A percentile compares a stretch with the other conserved stretches of the same genome.
Evolutionary conservation across 2,113 vertebrate species (phyloP).

Genomic region (Jaculus jaculus): DNA sequence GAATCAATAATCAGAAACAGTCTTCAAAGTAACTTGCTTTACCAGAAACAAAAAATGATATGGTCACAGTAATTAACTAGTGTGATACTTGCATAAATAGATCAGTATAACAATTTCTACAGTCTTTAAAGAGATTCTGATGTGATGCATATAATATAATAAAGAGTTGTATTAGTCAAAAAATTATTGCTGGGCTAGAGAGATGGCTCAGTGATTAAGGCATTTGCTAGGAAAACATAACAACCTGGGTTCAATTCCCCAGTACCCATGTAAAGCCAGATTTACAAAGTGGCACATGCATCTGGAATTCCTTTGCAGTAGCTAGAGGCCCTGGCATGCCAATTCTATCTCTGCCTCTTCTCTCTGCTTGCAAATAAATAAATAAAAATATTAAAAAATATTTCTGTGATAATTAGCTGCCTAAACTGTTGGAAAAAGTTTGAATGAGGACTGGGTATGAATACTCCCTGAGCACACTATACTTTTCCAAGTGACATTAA

Average conservation of each 20-base stretch:
- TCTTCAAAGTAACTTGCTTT: conserved; percentile 13
- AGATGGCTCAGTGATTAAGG: too few species aligned
- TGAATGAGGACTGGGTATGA: not conserved
- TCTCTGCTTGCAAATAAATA: too few species aligned
- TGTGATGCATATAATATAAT: conserved; percentile 51
- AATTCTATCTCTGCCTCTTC: too few species aligned
- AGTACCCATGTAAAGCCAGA: too few species aligned
- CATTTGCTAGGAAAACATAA: too few species aligned
- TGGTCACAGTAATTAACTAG: conserved; percentile 50
- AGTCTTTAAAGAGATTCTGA: conserved; percentile 48
- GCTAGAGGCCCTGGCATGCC: too few species aligned
- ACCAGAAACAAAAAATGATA: conserved; percentile 41
- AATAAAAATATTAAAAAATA: too few species aligned
- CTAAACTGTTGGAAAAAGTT: not conserved
- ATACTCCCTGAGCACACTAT: not conserved
- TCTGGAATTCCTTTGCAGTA: too few species aligned
- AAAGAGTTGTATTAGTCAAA: too few species aligned
- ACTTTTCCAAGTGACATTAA: not conserved
- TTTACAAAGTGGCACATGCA: too few species aligned
- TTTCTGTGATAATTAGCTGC: conserved; percentile 12
- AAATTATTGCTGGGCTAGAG: too few species aligned
- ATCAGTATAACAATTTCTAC: conserved; percentile 33
- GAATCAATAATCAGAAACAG: conserved; percentile 15
- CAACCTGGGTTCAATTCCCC: too few species aligned
- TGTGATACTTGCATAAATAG: conserved; percentile 31